These are phyloP conservation scores for Mnemiopsis leidyi DNA, from an alignment of 37 sponge, comb jelly and placozoan genomes.

Conservation along the genomic window DNA sequence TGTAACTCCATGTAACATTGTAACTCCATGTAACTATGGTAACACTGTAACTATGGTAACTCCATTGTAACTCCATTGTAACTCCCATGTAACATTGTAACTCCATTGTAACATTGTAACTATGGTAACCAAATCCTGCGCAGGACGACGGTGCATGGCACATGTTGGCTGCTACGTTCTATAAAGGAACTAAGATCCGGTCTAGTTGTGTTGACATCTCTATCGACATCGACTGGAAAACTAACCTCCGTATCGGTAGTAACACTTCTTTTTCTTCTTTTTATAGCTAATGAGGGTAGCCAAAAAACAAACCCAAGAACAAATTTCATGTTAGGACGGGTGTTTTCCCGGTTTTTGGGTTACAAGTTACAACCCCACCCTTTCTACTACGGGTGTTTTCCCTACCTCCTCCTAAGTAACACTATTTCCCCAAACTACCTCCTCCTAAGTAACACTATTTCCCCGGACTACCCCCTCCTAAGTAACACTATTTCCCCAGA, in stretches of 20 bases:
- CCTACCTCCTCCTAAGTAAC: too few species aligned
- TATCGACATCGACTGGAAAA: slow-evolving; percentile 26
- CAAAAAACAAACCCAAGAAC: too few species aligned
- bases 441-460: too few species aligned
- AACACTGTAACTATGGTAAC: neutral
- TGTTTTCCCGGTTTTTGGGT: too few species aligned
- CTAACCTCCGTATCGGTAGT: neutral
- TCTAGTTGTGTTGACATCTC: slow-evolving; percentile 26
- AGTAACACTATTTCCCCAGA: too few species aligned
- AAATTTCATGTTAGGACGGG: too few species aligned
- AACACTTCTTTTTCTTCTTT: too few species aligned
- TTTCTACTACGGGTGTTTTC: too few species aligned
- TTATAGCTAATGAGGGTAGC: too few species aligned
- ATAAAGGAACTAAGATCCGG: slow-evolving; percentile 26
- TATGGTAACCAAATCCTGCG: neutral
- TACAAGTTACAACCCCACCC: too few species aligned
- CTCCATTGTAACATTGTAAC: neutral
- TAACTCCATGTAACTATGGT: neutral
- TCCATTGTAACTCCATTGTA: neutral
- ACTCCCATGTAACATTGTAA: neutral
- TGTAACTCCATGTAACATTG: neutral
- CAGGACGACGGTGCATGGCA: slow-evolving; percentile 63
- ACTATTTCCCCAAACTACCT: too few species aligned
- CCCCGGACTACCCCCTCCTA: too few species aligned
- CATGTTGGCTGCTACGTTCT: neutral